Base-by-base conservation (phyloP, 2,888 invertebrate genomes). In the Galeruca laticollis region DNA sequence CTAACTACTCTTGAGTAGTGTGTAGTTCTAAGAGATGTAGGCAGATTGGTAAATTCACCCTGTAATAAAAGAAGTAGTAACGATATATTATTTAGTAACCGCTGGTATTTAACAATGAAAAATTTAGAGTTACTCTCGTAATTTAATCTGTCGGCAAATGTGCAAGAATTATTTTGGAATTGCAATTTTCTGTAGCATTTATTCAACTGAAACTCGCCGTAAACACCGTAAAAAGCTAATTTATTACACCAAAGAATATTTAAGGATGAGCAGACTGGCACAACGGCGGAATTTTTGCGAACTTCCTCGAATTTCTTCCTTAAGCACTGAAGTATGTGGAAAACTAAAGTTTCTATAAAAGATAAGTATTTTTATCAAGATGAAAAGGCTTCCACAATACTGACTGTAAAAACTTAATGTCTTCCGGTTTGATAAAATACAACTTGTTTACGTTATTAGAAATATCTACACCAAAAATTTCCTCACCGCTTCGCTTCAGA, bases 351-450 rank as follows among this genome's bases (percentile, higher is more conserved):
- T 73, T 71, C 66, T 68, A 68, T 68, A 73, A 73, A 70, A 72
- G 71, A 73, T 73, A 72, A 71, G 69, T 56, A 72, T 75, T 75
- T 73, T 75, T 70, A 71, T 73, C 73, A 65, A 72, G 73, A 73
- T 71, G 66, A 71, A 73, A 75, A 62, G 68, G 71, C 69, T 69
- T 62, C 65, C 54, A 64, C 60, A 59, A 61, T 70, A 66, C 49
- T 52, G 18, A 57, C 56, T 49, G 59, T 69, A 71, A 74, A 73
- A 73, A 73, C 65, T 72, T 67, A 68, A 56, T 62, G 68, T 71
- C 54, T 71, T 75, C 71, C 71, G 69, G 68, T 73, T 70, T 71
- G 65, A 74, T 73, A 73, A 72, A 74, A 74, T 69, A 72, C 64
- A 72, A 54, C 60, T 68, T 70, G 70, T 71, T 71, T 56, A 37